phyloP scores from a whole-genome alignment of 2,888 invertebrate genomes.

The Merodon equestris region DNA sequence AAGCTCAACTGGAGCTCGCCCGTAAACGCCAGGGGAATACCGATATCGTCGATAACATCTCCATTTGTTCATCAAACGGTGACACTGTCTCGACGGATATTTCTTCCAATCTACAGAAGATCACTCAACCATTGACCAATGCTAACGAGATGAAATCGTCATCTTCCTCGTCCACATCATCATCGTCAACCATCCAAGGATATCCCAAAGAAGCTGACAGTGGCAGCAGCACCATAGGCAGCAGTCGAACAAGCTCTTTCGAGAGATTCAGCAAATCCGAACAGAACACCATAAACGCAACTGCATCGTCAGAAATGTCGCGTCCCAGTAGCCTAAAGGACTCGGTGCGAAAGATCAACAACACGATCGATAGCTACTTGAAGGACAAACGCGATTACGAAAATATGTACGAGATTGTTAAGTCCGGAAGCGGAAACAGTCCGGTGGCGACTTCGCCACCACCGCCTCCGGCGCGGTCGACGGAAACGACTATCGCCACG shows the following conservation, averaged over 20 bases:
- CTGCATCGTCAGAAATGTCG: conserved; percentile 53
- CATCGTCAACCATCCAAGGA: conserved; percentile 27
- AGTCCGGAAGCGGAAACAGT: conserved; percentile 67
- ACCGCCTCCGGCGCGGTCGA: conserved; percentile 74
- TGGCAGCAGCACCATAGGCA: conserved; percentile 37
- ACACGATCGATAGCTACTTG: conserved; percentile 78
- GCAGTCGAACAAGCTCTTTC: conserved; percentile 76
- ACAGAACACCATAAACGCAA: conserved; percentile 18
- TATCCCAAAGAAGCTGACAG: conserved; percentile 50
- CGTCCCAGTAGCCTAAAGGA: conserved; percentile 77
- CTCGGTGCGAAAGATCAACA: conserved; percentile 78
- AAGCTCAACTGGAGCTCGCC: conserved; percentile 83
- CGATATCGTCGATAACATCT: conserved; percentile 78
- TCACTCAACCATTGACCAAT: conserved; percentile 26
- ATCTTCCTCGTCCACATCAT: too few relatives aligned
- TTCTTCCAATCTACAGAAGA: conserved; percentile 42
- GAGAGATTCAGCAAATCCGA: conserved; percentile 75
- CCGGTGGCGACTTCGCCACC: conserved; percentile 72
- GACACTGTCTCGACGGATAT: conserved; percentile 75
- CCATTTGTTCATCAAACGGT: conserved; percentile 79
- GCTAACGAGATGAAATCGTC: conserved; percentile 36
- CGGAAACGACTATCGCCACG: conserved; percentile 73
- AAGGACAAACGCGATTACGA: conserved; percentile 78
- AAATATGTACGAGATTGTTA: conserved; percentile 76
- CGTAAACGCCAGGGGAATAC: conserved; percentile 75